A percentile compares a stretch with the other conserved stretches of the same genome.
These are phyloP conservation scores for Ips nitidus DNA, from an alignment of 1,140 invertebrate genomes.

Conservation along the genomic window DNA sequence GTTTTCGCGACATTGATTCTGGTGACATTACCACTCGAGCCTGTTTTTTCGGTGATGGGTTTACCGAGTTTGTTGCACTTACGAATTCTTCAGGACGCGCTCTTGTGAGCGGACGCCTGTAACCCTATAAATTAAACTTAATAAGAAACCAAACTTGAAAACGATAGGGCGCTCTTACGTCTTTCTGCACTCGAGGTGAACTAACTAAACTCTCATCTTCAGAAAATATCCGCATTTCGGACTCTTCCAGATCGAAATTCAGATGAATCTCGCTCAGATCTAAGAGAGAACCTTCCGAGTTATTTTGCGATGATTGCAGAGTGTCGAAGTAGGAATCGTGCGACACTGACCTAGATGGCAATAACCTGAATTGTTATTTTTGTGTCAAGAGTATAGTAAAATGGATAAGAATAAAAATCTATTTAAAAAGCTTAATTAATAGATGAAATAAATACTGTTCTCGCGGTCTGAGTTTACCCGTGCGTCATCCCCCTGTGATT, in stretches of 20 bases:
- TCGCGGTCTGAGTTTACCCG: too few relatives aligned
- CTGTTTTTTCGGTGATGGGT: conserved; percentile 60
- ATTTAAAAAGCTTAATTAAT: too few relatives aligned
- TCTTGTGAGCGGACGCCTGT: conserved; percentile 51
- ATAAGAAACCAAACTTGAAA: not conserved
- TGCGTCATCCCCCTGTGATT: too few relatives aligned
- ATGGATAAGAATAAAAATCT: not conserved
- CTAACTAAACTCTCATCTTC: conserved; percentile 73
- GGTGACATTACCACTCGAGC: conserved; percentile 55
- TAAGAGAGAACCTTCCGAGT: conserved; percentile 54
- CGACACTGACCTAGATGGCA: conserved; percentile 68
- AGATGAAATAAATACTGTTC: too few relatives aligned
- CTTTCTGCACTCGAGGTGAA: conserved; percentile 56
- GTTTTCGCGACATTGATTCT: conserved; percentile 56
- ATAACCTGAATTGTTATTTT: conserved; percentile 13
- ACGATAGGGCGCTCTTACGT: conserved; percentile 39
- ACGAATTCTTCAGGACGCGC: conserved; percentile 55
- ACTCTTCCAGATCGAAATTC: conserved; percentile 80
- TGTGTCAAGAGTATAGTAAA: not conserved
- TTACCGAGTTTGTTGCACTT: conserved; percentile 56
- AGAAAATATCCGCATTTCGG: conserved; percentile 82
- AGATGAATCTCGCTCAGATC: conserved; percentile 81
- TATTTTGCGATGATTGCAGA: conserved; percentile 56
- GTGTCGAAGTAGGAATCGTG: conserved; percentile 92
- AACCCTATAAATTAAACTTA: not conserved